Percentiles rank a stretch among this genome's conserved stretches.
Conservation (phyloP, 2,113 vertebrate genomes). For the Pachypanchax playfairii region DNA sequence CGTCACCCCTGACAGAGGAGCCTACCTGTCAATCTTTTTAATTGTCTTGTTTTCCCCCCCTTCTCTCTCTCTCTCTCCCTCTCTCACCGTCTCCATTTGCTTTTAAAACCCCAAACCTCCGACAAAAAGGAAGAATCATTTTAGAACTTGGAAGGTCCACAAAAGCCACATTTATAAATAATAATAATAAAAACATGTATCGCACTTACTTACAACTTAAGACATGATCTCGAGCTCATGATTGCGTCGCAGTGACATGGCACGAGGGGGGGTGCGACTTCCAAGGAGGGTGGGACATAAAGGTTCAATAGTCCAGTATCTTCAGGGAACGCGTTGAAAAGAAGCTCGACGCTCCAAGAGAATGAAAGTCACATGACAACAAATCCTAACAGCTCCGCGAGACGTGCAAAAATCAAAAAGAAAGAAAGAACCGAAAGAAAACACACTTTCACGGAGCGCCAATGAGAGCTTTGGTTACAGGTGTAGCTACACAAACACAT, state of each 20-base stretch:
- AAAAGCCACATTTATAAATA: conserved; percentile 16
- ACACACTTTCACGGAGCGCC: conserved; percentile 12
- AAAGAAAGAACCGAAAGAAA: not conserved
- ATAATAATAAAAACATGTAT: conserved; percentile 17
- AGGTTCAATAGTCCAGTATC: no score
- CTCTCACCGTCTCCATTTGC: conserved; percentile 79
- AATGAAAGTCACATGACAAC: conserved; percentile 26
- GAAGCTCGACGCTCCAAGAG: conserved; percentile 9
- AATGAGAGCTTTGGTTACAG: conserved; percentile 45
- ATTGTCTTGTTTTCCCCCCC: conserved; percentile 94
- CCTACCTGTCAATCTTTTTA: conserved; percentile 99
- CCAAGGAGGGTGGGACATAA: conserved; percentile 24
- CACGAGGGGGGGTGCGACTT: conserved; percentile 20
- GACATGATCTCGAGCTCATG: not conserved
- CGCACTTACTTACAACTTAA: conserved; percentile 40
- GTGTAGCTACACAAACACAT: conserved; percentile 24
- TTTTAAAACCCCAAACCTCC: conserved; percentile 70
- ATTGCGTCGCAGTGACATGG: conserved; percentile 11
- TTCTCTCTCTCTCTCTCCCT: conserved; percentile 91
- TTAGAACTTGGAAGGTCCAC: conserved; percentile 31
- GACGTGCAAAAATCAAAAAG: no score
- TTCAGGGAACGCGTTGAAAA: not conserved
- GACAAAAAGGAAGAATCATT: conserved; percentile 72
- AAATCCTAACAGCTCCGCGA: no score
- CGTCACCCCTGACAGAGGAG: conserved; percentile 99